Conservation (phyloP, 2,888 invertebrate genomes). For the Apamea monoglypha region DNA sequence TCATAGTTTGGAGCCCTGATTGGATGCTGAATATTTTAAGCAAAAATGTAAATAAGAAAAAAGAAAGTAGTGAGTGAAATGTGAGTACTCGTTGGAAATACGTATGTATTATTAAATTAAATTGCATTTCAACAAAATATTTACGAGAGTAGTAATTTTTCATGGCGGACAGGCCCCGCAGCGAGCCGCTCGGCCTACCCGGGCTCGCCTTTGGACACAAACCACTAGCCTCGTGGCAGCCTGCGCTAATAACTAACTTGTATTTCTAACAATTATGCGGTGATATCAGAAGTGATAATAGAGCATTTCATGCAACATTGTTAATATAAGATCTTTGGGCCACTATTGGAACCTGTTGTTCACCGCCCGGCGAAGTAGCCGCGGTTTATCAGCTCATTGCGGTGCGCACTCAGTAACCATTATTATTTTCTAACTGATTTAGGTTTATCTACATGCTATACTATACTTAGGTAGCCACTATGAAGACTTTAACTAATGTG, state of each 20-base stretch:
- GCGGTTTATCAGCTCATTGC: constrained; percentile 35
- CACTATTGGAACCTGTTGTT: constrained; percentile 53
- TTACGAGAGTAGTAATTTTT: constrained; percentile 86
- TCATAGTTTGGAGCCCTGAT: constrained; percentile 54
- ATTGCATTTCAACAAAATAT: constrained; percentile 86
- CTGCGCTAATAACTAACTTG: constrained; percentile 66
- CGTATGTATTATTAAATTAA: constrained; percentile 84
- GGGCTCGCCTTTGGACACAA: constrained; percentile 66
- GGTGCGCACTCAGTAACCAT: constrained; percentile 5
- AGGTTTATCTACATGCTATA: not conserved
- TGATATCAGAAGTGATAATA: constrained; percentile 63
- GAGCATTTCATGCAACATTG: constrained; percentile 62
- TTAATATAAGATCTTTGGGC: constrained; percentile 54
- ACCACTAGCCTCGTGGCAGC: constrained; percentile 69
- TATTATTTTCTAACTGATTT: constrained; percentile 40
- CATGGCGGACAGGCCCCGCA: constrained; percentile 80
- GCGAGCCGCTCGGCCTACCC: constrained; percentile 73
- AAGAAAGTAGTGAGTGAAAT: constrained; percentile 65
- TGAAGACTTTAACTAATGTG: not conserved
- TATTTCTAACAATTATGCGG: constrained; percentile 71
- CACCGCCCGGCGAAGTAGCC: constrained; percentile 9
- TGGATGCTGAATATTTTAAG: constrained; percentile 66
- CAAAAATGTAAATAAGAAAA: constrained; percentile 63
- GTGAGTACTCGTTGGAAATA: constrained; percentile 72
- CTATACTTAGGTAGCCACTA: not conserved